phyloP scores from a whole-genome alignment of 2,888 invertebrate genomes.

The Linyphia triangularis region DNA sequence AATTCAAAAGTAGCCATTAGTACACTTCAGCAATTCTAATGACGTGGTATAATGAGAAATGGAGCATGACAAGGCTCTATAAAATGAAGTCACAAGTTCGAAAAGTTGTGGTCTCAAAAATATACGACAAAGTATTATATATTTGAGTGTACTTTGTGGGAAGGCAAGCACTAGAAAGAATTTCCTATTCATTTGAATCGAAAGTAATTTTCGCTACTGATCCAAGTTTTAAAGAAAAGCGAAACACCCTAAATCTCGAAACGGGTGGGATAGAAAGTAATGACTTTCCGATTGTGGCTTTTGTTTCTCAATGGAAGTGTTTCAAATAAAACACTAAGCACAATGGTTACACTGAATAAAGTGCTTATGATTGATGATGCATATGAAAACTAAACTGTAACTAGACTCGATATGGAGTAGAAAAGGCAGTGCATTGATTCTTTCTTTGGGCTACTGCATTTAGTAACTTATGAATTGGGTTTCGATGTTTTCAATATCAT shows the following conservation, averaged over 20 bases:
- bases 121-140: not conserved
- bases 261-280: conserved; percentile 8
- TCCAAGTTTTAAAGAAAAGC: conserved; percentile 28
- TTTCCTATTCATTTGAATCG: conserved; percentile 25
- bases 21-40: too few species aligned
- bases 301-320: conserved; percentile 19
- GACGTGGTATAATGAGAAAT: not conserved
- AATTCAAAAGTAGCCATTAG: too few species aligned
- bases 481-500: too few species aligned
- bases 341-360: not conserved
- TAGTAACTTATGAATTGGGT: too few species aligned
- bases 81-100: not conserved
- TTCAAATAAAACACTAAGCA: conserved; percentile 4
- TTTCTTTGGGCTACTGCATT: too few species aligned
- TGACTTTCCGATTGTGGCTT: conserved; percentile 41
- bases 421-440: not conserved
- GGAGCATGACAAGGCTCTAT: not conserved
- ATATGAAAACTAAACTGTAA: conserved; percentile 1
- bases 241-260: conserved; percentile 2
- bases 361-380: conserved; percentile 9
- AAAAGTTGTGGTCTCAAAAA: not conserved
- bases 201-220: conserved; percentile 26
- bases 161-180: too few species aligned
- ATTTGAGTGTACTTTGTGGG: not conserved
- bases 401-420: too few species aligned